Conservation (phyloP, 2,113 vertebrate genomes). For the Chascanopsetta lugubris region DNA sequence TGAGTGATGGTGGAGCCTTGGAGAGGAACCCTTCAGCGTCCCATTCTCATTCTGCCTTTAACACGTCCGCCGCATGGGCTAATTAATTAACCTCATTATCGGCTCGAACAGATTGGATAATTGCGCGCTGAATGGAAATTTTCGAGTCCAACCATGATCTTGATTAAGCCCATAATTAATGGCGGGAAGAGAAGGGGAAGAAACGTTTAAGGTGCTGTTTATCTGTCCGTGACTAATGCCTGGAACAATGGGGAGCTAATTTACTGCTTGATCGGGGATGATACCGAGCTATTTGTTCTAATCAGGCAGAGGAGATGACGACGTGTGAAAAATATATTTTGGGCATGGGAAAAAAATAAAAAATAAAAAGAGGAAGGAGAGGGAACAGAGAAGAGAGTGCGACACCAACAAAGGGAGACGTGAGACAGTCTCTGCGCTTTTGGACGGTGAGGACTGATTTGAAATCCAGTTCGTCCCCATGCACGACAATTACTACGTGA, state of each 20-base stretch:
- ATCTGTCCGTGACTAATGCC: slow-evolving; percentile 58
- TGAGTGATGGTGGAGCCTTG: slow-evolving; percentile 50
- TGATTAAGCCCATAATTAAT: slow-evolving; percentile 71
- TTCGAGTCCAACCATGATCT: slow-evolving; percentile 57
- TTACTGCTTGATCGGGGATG: slow-evolving; percentile 49
- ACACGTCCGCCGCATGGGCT: slow-evolving; percentile 37
- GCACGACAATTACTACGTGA: too few species aligned
- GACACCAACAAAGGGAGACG: too few species aligned
- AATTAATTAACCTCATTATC: slow-evolving; percentile 72
- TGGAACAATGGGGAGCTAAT: slow-evolving; percentile 58
- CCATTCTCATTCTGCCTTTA: slow-evolving; percentile 38
- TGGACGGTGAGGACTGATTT: too few species aligned
- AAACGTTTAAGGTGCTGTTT: slow-evolving; percentile 48
- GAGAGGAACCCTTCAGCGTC: slow-evolving; percentile 37
- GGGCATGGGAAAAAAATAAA: neutral
- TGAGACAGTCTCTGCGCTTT: too few species aligned
- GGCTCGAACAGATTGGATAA: slow-evolving; percentile 63
- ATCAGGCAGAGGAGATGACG: slow-evolving; percentile 26
- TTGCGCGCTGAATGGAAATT: slow-evolving; percentile 59
- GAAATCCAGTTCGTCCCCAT: too few species aligned
- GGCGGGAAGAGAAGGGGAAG: slow-evolving; percentile 36
- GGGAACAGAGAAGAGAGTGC: neutral
- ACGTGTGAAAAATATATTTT: neutral
- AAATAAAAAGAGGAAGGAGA: neutral
- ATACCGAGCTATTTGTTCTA: slow-evolving; percentile 30